phyloP scores from a whole-genome alignment of 2,797 vertebrate species.

The Myotis myotis region DNA sequence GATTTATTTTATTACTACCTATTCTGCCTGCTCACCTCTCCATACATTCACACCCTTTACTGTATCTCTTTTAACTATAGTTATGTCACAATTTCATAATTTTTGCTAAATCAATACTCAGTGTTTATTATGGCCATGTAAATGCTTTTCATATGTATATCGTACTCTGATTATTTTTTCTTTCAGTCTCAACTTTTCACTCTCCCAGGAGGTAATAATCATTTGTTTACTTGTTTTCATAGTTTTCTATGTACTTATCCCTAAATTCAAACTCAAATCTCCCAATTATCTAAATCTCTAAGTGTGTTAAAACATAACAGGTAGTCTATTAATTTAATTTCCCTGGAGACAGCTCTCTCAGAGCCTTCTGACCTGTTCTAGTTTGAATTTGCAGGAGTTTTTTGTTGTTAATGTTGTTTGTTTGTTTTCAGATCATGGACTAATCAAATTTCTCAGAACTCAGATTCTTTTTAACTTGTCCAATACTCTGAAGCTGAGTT shows the following conservation, averaged over 20 bases:
- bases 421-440: not conserved
- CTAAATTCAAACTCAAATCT: not conserved
- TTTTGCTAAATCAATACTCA: not conserved
- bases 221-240: not conserved
- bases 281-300: not conserved
- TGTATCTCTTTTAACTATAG: not conserved
- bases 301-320: not conserved
- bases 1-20: not conserved
- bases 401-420: not conserved
- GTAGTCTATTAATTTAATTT: not conserved
- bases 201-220: not conserved
- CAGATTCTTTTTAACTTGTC: not conserved
- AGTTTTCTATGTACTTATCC: not conserved
- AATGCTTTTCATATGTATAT: not conserved
- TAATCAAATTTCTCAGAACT: conserved; percentile 14
- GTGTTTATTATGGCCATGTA: not conserved
- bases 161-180: not conserved
- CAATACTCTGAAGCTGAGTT: not conserved
- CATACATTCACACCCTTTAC: not conserved
- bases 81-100: not conserved
- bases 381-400: not conserved
- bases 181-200: conserved; percentile 8
- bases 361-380: not conserved
- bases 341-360: not conserved
- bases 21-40: not conserved